Conservation (phyloP, 1,140 invertebrate genomes). For the Hestina assimilis region DNA sequence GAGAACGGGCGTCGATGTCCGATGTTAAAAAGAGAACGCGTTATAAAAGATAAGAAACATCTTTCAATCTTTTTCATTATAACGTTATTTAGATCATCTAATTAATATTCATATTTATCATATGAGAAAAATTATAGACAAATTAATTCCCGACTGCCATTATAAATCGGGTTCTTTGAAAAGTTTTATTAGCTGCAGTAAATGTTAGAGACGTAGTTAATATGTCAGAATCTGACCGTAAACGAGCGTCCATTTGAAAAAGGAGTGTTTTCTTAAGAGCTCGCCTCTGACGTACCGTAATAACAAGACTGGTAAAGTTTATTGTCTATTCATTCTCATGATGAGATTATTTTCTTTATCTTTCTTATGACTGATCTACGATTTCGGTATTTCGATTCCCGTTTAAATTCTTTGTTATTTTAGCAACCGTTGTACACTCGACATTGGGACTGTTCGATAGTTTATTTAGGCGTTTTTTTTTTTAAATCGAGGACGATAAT, state of each 20-base stretch:
- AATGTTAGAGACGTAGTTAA: conserved; percentile 68
- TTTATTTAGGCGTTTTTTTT: conserved; percentile 66
- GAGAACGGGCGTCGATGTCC: conserved; percentile 44
- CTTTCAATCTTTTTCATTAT: conserved; percentile 8
- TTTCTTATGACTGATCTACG: conserved; percentile 61
- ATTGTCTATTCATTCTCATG: conserved; percentile 66
- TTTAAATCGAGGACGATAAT: conserved; percentile 49
- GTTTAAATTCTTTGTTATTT: conserved; percentile 57
- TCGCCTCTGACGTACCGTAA: conserved; percentile 44
- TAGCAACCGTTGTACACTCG: conserved; percentile 40
- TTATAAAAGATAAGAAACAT: neutral
- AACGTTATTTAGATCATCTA: conserved; percentile 8
- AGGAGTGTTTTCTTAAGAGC: conserved; percentile 66
- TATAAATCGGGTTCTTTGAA: conserved; percentile 63
- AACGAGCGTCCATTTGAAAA: conserved; percentile 62
- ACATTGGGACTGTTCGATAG: conserved; percentile 41
- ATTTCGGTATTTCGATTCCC: conserved; percentile 34
- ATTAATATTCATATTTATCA: conserved; percentile 29
- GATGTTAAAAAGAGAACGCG: neutral
- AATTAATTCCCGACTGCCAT: conserved; percentile 21
- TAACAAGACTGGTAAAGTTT: conserved; percentile 62
- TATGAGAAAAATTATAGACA: conserved; percentile 12
- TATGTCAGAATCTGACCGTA: conserved; percentile 69
- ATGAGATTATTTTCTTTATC: conserved; percentile 73
- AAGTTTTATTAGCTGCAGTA: conserved; percentile 62